Evolutionary conservation across 2,888 invertebrate species (phyloP), one percentile per base, ranked within the genome.

Genomic region (Malthinus seriepunctatus): DNA sequence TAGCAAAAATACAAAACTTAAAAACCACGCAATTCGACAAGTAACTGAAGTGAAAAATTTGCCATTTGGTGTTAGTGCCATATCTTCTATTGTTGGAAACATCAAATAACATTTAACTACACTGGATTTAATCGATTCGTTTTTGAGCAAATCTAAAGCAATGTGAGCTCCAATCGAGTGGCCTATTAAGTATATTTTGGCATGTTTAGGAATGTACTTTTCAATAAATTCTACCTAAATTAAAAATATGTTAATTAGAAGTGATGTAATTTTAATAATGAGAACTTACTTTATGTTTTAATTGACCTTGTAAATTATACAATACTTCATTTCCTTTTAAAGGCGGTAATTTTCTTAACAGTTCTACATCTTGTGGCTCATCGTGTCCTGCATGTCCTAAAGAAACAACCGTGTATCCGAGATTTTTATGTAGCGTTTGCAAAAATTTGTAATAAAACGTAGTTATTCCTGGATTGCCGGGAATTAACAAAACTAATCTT

Each of bases 91-190:
- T 0, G 95, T 93, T 1, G 95, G 95, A 78, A 94, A 95, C 6
- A 95, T 77, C 63, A 94, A 78, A 76, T 89, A 90, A 62, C 85
- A 82, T 63, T 86, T 85, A 9, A 80, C 76, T 31, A 88, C 73
- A 66, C 81, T 81, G 14, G 78, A 69, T 66, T 81, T 73, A 69
- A 90, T 76, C 31, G 79, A 74, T 1, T 82, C 78, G 61, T 85
- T 79, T 65, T 87, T 82, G 32, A 91, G 73, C 50, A 92, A 73
- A 72, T 93, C 87, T 51, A 93, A 73, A 62, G 88, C 83, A 70
- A 95, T 86, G 86, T 94, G 93, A 56, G 89, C 85, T 4, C 95
- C 95, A 70, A 95, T 91, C 0, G 95, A 95, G 81, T 95, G 95
- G 1, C 93, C 94, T 67, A 95, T 84, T 34, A 95, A 77, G 76